phyloP scores from a whole-genome alignment of 2,888 invertebrate species.

The Dugesia japonica region DNA sequence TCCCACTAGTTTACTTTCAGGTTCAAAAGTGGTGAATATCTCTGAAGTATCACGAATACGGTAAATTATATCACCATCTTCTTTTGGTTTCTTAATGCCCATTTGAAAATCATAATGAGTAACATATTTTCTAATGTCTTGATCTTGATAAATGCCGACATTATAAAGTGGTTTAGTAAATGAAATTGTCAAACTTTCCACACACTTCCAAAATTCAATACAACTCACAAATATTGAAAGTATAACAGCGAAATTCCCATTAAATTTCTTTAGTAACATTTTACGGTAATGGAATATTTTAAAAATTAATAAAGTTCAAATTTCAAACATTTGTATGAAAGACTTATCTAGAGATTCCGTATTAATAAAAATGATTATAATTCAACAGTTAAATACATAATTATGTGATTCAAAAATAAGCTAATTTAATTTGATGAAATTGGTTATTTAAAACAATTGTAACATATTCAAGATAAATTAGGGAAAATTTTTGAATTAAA shows the following conservation, averaged over 20 bases:
- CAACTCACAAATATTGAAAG: no score
- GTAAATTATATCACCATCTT: not conserved
- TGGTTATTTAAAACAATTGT: not conserved
- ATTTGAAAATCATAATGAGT: slow-evolving; percentile 23
- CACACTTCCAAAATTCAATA: no score
- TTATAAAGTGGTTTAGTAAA: slow-evolving; percentile 29
- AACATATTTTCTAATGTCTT: not conserved
- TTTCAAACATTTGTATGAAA: no score
- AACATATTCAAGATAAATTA: no score
- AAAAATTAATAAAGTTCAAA: no score
- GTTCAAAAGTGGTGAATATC: slow-evolving; percentile 4
- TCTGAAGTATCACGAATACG: not conserved
- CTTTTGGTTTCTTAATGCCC: slow-evolving; percentile 12
- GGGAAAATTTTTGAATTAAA: no score
- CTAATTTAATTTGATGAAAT: not conserved
- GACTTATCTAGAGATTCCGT: no score
- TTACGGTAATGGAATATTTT: no score
- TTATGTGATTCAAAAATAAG: not conserved
- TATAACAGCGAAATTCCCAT: no score
- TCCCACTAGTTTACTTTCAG: slow-evolving; percentile 27
- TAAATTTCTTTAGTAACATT: no score
- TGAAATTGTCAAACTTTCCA: not conserved
- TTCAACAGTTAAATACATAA: not conserved
- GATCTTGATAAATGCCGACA: slow-evolving; percentile 28
- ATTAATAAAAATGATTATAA: no score